Conservation (phyloP, 2,797 vertebrate species). For the Podarcis siculus region DNA sequence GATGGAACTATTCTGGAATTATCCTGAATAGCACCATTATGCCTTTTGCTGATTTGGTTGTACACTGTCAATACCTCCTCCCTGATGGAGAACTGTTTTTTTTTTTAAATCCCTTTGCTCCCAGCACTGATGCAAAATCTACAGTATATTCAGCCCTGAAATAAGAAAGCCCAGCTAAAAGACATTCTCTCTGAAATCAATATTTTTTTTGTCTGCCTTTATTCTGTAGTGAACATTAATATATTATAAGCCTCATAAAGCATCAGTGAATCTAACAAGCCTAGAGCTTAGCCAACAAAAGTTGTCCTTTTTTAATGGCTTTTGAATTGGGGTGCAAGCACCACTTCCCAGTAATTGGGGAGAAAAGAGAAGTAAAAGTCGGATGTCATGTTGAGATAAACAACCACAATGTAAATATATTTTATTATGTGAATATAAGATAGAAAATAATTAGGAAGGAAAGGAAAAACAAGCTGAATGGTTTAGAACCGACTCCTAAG, state of each 20-base stretch:
- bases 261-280: slow-evolving; percentile 48
- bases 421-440: slow-evolving; percentile 21
- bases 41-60: not conserved
- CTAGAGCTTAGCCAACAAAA: slow-evolving; percentile 49
- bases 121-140: slow-evolving; percentile 30
- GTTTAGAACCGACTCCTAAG: slow-evolving; percentile 17
- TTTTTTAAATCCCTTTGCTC: not conserved
- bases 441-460: slow-evolving; percentile 3
- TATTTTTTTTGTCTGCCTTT: slow-evolving; percentile 30
- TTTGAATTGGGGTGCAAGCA: slow-evolving; percentile 30
- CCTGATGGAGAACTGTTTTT: not conserved
- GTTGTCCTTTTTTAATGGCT: slow-evolving; percentile 53
- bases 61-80: not conserved
- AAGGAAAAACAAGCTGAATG: not conserved
- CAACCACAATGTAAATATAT: slow-evolving; percentile 33
- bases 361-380: slow-evolving; percentile 49
- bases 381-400: slow-evolving; percentile 25
- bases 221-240: slow-evolving; percentile 20
- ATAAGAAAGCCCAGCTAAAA: slow-evolving; percentile 34
- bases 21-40: slow-evolving; percentile 14
- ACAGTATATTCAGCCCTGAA: not conserved
- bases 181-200: slow-evolving; percentile 35
- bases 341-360: slow-evolving; percentile 43
- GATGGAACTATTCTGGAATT: not conserved
- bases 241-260: slow-evolving; percentile 64